These are phyloP conservation scores for Apoda limacodes DNA, from an alignment of 2,888 invertebrate genomes.

Conservation along the genomic window DNA sequence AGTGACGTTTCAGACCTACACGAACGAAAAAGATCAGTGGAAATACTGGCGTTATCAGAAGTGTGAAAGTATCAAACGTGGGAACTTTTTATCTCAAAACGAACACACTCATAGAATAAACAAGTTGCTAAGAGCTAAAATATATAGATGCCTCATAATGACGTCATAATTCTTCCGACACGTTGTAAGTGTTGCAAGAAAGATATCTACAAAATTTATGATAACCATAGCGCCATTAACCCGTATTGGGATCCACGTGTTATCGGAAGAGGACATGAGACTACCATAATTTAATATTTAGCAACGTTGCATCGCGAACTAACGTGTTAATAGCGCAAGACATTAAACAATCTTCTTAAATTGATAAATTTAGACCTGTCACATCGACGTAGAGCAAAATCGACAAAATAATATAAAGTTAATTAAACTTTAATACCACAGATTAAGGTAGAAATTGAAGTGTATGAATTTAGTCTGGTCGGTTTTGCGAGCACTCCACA, in stretches of 20 bases:
- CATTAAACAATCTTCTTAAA: slow-evolving; percentile 54
- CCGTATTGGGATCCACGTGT: slow-evolving; percentile 17
- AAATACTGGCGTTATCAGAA: too few species aligned
- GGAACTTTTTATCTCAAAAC: too few species aligned
- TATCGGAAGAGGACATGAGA: slow-evolving; percentile 28
- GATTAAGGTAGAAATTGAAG: slow-evolving; percentile 24
- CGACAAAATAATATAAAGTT: slow-evolving; percentile 14
- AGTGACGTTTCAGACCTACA: too few species aligned
- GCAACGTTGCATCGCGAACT: slow-evolving; percentile 32
- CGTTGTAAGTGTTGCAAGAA: too few species aligned
- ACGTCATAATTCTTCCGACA: too few species aligned
- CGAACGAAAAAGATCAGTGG: too few species aligned
- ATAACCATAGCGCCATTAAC: slow-evolving; percentile 8
- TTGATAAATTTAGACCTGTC: slow-evolving; percentile 57
- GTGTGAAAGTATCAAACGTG: too few species aligned
- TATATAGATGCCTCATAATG: too few species aligned
- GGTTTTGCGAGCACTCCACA: slow-evolving; percentile 41
- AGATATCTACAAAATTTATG: too few species aligned
- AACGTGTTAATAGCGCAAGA: slow-evolving; percentile 57
- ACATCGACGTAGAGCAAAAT: slow-evolving; percentile 34
- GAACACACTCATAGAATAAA: too few species aligned
- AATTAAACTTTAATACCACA: slow-evolving; percentile 21
- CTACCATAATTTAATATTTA: slow-evolving; percentile 53
- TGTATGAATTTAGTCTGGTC: slow-evolving; percentile 23
- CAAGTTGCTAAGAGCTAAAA: too few species aligned